Evolutionary conservation across 1,140 invertebrate genomes (phyloP), one percentile per base, ranked within the genome.

Genomic region (Ctenoplectra terminalis): DNA sequence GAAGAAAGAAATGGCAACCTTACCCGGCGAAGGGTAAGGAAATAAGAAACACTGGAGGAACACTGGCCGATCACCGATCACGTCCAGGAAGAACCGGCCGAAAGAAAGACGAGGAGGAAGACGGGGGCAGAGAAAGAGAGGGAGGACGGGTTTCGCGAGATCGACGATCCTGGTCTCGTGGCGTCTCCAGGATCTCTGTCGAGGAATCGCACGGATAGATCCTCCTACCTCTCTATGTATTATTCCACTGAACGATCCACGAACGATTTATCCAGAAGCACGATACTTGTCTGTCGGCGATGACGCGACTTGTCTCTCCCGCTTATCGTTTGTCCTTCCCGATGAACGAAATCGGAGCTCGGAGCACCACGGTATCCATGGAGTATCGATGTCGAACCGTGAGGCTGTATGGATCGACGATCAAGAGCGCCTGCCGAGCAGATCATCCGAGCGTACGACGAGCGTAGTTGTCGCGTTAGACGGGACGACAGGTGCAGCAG

Each of bases 401-500:
- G 17, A 2, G 40, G n/a, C 4, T 20, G n/a, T 43, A 9, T 2
- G 15, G 31, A 11, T 63, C 23, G 29, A 40, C 37, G 71, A 69
- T 52, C 54, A 26, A 61, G 66, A 80, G 58, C 20, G 56, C 50
- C 48, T 8, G 8, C 3, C 46, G 69, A 52, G 23, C 31, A 23
- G 43, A 43, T 80, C 26, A 48, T 43, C 66, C 67, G 58, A 63
- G 58, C 26, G 61, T 43, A 61, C 56, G 70, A 34, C 43, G 43
- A 72, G 52, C 40, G 66, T 29, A 37, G 77, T 29, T 48, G 82
- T 60, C 52, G 69, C 82, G 82, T 17, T 46, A 56, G 37, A 86
- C 64, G 60, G 40, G 43, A 64, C 87, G 87, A 86, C 89, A 89
- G 84, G 83, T 89, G 88, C 88, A 90, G 83, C 88, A 82, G 90